Evolutionary conservation across 64 coral and sea anemone species (phyloP).

Genomic region (Stichodactyla helianthus): DNA sequence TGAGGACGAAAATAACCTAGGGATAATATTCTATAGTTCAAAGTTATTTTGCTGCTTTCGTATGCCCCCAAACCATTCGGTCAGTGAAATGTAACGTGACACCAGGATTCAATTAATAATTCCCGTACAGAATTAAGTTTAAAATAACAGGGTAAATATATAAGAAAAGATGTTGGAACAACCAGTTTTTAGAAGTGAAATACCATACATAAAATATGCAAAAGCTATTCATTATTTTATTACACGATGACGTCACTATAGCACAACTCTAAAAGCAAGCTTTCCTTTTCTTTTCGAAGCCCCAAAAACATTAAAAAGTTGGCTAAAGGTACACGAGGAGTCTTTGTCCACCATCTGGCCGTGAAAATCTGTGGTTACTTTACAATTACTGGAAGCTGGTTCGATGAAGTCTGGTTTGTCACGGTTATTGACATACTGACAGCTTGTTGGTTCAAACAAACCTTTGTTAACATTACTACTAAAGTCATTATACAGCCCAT

Average conservation of each 20-base stretch:
- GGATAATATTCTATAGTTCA: no score
- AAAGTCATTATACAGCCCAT: background rate
- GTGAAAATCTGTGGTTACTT: constrained; percentile 7
- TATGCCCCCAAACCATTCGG: no score
- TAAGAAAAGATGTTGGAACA: no score
- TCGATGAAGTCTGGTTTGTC: constrained; percentile 24
- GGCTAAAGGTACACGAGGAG: background rate
- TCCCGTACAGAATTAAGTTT: no score
- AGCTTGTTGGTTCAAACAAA: background rate
- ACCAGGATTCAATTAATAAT: no score
- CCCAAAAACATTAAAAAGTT: constrained; percentile 11
- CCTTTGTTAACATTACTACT: constrained; percentile 20
- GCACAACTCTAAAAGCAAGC: constrained; percentile 20
- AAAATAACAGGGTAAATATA: no score
- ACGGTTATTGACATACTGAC: constrained; percentile 3
- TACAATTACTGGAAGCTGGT: background rate
- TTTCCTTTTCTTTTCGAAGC: constrained; percentile 21
- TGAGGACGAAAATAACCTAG: no score
- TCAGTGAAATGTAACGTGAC: no score
- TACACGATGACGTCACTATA: background rate
- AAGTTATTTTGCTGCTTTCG: no score
- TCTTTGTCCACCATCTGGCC: constrained; percentile 19
- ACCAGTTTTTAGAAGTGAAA: background rate
- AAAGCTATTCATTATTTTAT: background rate
- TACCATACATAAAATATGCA: background rate